These are phyloP conservation scores for Antheraea assamensis DNA, from an alignment of 2,888 invertebrate genomes.

Conservation along the genomic window DNA sequence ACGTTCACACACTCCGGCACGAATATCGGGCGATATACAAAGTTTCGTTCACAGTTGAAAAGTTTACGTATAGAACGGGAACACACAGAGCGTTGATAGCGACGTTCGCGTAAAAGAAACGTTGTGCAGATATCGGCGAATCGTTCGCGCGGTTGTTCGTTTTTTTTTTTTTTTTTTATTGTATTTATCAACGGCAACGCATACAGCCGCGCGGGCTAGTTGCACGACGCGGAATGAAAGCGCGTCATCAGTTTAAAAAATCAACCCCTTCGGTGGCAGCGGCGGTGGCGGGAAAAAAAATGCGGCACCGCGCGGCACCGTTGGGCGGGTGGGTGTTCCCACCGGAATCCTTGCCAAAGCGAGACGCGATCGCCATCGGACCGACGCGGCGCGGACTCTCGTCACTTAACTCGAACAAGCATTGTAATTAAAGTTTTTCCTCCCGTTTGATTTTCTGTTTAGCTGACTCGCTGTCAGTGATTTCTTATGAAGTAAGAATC, in stretches of 20 bases:
- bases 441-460: slow-evolving; percentile 22
- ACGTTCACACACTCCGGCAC: slow-evolving; percentile 6
- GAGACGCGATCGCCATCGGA: slow-evolving; percentile 76
- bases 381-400: slow-evolving; percentile 57
- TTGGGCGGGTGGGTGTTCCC: slow-evolving; percentile 69
- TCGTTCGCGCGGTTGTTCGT: slow-evolving; percentile 47
- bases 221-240: slow-evolving; percentile 82
- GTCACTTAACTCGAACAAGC: slow-evolving; percentile 80
- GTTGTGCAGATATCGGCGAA: slow-evolving; percentile 75
- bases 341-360: slow-evolving; percentile 80
- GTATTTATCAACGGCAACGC: slow-evolving; percentile 76
- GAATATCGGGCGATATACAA: slow-evolving; percentile 30
- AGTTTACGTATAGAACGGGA: slow-evolving; percentile 61
- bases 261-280: slow-evolving; percentile 81
- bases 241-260: slow-evolving; percentile 84
- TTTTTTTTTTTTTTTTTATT: slow-evolving; percentile 58
- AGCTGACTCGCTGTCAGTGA: background rate
- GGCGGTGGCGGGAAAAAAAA: slow-evolving; percentile 78
- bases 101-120: slow-evolving; percentile 66
- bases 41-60: slow-evolving; percentile 47
- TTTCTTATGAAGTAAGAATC: background rate
- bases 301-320: slow-evolving; percentile 55
- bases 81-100: slow-evolving; percentile 57
- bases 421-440: slow-evolving; percentile 73
- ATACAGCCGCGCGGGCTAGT: slow-evolving; percentile 80